Evolutionary conservation across 2,113 vertebrate genomes (phyloP), one percentile per base, ranked within the genome.

Genomic region (Baryphthengus martii): DNA sequence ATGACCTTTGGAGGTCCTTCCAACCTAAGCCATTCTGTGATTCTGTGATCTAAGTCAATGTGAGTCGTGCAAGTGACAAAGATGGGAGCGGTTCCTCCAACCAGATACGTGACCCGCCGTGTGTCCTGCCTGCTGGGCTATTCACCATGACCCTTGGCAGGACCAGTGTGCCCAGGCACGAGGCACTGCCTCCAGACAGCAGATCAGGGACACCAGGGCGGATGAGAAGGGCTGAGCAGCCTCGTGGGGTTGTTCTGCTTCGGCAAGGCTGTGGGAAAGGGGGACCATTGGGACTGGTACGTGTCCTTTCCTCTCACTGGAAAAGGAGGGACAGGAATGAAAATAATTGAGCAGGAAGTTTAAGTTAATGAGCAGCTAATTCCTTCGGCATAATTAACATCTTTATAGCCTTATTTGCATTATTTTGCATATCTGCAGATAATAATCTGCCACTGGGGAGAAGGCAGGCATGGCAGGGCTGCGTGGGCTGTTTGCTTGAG

Each of bases 281-380:
- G 49, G 39, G 23, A 65, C 17, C 11, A 10, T 4, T 0, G 2
- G 20, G 49, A n/a, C 24, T 23, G 16, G 31, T 62, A 44, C 0
- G 0, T 16, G 61, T 63, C 86, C 91, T 90, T 74, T 29, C 47
- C 50, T 76, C 75, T 44, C 14, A 1, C 42, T 62, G 29, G 25
- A n/a, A 16, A 74, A 81, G 35, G 52, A 81, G 68, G 83, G 80
- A 47, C 81, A 71, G 74, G 5, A 42, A 68, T 10, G 78, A 61
- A 62, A 94, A 95, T 91, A 91, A 95, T 44, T 49, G 89, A 89
- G 93, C 62, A 88, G 91, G 96, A 95, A 93, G 93, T 49, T 93
- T 61, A 55, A 92, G 53, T 45, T 95, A 94, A 97, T 82, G 87
- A 95, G 91, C 89, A 91, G 70, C 83, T 96, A 97, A 97, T 96